Percentiles rank a stretch among this genome's conserved stretches.
phyloP scores from a whole-genome alignment of 37 sponge, comb jelly and placozoan genomes.

The Tethya wilhelma region DNA sequence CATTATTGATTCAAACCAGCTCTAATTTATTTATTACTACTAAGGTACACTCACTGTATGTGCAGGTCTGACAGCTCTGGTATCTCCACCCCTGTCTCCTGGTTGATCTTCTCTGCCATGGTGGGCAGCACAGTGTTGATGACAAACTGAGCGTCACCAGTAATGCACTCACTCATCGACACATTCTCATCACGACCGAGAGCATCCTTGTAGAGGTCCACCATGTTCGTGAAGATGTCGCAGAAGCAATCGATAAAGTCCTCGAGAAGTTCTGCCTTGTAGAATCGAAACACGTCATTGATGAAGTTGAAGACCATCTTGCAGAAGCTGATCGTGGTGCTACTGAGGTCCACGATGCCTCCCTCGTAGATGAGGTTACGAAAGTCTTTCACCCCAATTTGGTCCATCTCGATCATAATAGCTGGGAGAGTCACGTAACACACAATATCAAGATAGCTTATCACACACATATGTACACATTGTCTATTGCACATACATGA shows the following conservation, averaged over 20 bases:
- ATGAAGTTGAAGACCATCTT: conserved; percentile 32
- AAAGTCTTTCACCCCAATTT: conserved; percentile 69
- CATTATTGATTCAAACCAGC: too few relatives aligned
- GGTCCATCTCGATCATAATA: conserved; percentile 69
- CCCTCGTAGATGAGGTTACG: conserved; percentile 52
- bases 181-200: conserved; percentile 40
- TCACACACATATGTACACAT: background rate
- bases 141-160: conserved; percentile 55
- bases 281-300: conserved; percentile 55
- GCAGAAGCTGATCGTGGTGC: conserved; percentile 76
- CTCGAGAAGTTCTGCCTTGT: conserved; percentile 65
- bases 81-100: conserved; percentile 32
- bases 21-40: too few relatives aligned
- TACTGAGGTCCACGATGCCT: conserved; percentile 67
- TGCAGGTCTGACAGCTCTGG: conserved; percentile 72
- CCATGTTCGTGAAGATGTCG: conserved; percentile 62
- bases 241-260: conserved; percentile 64
- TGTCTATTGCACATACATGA: background rate
- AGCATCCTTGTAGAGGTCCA: conserved; percentile 57
- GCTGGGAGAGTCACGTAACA: background rate
- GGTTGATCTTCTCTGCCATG: conserved; percentile 52
- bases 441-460: background rate
- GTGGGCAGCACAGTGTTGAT: conserved; percentile 72
- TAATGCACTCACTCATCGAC: conserved; percentile 55
- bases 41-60: conserved; percentile 11